Evolutionary conservation across 1,140 invertebrate genomes (phyloP).

Genomic region (Drosophila funebris): DNA sequence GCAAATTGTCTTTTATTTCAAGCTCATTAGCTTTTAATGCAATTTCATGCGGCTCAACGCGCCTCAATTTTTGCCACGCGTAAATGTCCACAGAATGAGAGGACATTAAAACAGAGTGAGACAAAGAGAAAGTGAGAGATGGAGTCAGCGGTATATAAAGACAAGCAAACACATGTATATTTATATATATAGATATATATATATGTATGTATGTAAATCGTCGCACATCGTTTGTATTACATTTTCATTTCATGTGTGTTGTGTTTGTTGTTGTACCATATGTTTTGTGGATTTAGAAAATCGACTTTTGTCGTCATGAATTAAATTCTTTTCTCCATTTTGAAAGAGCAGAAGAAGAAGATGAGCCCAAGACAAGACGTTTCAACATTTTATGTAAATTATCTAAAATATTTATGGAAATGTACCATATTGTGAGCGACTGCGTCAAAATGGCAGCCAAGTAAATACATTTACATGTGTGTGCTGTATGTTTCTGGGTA

Average conservation of each 20-base stretch:
- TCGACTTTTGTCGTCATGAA: conserved; percentile 79
- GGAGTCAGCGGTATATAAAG: background rate
- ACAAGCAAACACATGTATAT: background rate
- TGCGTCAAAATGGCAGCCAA: conserved; percentile 77
- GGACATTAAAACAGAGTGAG: background rate
- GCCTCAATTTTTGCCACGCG: conserved; percentile 69
- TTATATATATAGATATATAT: background rate
- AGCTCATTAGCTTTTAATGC: conserved; percentile 80
- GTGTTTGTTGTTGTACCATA: conserved; percentile 52
- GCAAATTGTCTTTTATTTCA: conserved; percentile 78
- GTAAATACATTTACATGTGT: conserved; percentile 75
- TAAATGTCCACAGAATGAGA: conserved; percentile 35
- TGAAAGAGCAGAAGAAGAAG: background rate
- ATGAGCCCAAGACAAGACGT: conserved; percentile 14
- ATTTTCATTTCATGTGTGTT: conserved; percentile 55
- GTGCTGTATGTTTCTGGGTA: conserved; percentile 5
- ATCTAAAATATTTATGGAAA: conserved; percentile 81
- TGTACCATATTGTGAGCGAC: conserved; percentile 78
- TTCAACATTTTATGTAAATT: conserved; percentile 79
- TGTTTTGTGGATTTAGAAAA: conserved; percentile 74
- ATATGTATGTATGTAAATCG: background rate
- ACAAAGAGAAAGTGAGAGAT: background rate
- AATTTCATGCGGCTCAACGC: conserved; percentile 80
- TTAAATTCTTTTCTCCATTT: conserved; percentile 65
- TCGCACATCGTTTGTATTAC: conserved; percentile 68